Base-by-base conservation (phyloP, 2,113 vertebrate species). In the Xiphophorus couchianus region DNA sequence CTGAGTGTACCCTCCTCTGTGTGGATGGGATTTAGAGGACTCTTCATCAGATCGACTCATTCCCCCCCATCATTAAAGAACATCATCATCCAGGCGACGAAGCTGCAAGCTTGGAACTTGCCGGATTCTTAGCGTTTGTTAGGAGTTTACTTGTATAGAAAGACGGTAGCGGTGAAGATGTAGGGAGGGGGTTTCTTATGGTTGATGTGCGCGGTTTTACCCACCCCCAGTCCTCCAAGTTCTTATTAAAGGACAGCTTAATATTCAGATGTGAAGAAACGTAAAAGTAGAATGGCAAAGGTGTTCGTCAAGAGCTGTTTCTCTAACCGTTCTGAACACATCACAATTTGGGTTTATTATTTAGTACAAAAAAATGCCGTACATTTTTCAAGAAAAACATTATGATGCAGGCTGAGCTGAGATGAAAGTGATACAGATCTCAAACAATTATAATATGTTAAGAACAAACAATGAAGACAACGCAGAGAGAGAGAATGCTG, bases 11-110 rank as follows among this genome's bases (percentile, higher is more conserved):
- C 87, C 81, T 86, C 88, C 82, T 85, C 82, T 84, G 87, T 82
- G 84, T 90, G 83, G 85, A 82, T 82, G 90, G 90, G 88, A 89
- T 89, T 89, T 81, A 39, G 76, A 79, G 84, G 86, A 75, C 78
- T 82, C 80, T 85, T 81, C 70, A 78, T 88, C 88, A 90, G 80
- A 86, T 89, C 84, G 82, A 89, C 89, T 89, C 87, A 91, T 88
- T 58, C 44, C 51, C 84, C 84, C 81, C 83, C 74, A 87, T 90
- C 90, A 89, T 90, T 90, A 92, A 91, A 90, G 85, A 82, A 76
- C 67, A 82, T 80, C 87, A 82, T 80, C 86, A 90, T 87, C 81
- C 71, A 14, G 30, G 81, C 76, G 37, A 78, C 44, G 15, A 67
- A 82, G 62, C 83, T 78, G 81, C 44, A 71, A 68, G 78, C 75